Evolutionary conservation across 1,140 invertebrate species (phyloP), one percentile per base, ranked within the genome.

Genomic region (Diabrotica virgifera): DNA sequence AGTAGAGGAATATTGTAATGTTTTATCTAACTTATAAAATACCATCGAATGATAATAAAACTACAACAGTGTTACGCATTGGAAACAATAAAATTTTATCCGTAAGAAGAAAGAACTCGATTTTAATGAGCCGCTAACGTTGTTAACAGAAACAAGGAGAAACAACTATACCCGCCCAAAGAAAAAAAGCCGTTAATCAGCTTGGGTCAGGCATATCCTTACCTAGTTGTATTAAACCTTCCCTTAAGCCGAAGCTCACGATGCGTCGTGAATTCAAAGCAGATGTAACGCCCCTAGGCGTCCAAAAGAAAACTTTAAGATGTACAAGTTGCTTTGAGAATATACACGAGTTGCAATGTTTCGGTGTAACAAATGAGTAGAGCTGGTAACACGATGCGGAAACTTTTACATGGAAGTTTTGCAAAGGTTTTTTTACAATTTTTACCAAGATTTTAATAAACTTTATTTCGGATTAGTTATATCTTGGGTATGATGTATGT

Each of bases 161-260:
- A 24, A 24, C 24, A 24, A 24, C 24, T 24, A 24, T 24, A 24
- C 24, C 24, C 24, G 24, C 24, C 40, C 8, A 46, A 46, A 46
- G 40, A 46, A n/a, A 46, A 46, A 46, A 46, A 46, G 8, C 8
- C n/a, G n/a, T 46, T 10, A 46, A 10, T n/a, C 8, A n/a, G 8
- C 40, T 46, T 8, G 40, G 40, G n/a, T 46, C n/a, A 3, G 40
- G n/a, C n/a, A n/a, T 46, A 46, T 46, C 40, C n/a, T 46, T 46
- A 46, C 40, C 40, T 46, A 46, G 40, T 46, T 46, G 40, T 46
- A 46, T 46, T 46, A 46, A 46, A 46, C 40, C 40, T 46, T 46
- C 40, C 40, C 40, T 46, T 46, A 46, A 46, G 40, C n/a, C 6
- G 40, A 5, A 46, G 8, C n/a, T n/a, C 3, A n/a, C 40, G 40